A percentile compares a stretch with the other conserved stretches of the same genome.
Conservation (phyloP, 2,888 invertebrate genomes). For the Macrophya annulata region DNA sequence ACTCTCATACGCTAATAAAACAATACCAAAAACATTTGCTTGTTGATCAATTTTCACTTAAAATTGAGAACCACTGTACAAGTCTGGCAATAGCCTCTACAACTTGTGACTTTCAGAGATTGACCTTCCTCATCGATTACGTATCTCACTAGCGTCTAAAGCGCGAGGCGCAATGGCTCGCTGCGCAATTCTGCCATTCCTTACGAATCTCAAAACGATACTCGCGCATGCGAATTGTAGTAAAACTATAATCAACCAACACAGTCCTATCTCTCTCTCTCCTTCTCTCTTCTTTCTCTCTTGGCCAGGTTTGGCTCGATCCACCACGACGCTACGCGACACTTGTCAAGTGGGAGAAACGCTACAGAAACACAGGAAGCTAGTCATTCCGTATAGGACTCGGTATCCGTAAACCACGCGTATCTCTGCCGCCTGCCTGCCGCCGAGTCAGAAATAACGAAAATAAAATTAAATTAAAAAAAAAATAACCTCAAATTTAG, state of each 20-base stretch:
- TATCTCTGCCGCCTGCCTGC: conserved; percentile 2
- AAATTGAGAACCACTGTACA: not conserved
- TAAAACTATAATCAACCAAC: not conserved
- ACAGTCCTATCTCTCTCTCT: not conserved
- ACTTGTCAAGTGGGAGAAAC: not conserved
- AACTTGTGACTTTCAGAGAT: conserved; percentile 14
- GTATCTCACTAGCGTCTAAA: not conserved
- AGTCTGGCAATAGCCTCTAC: not conserved
- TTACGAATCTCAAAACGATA: not conserved
- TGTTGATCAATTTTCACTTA: too few relatives aligned
- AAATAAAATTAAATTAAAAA: not conserved
- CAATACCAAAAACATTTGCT: not conserved
- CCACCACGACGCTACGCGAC: not conserved
- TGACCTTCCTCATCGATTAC: conserved; percentile 41
- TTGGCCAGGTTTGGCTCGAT: conserved; percentile 1
- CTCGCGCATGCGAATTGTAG: conserved; percentile 25
- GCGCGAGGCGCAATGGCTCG: not conserved
- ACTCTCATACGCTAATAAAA: too few relatives aligned
- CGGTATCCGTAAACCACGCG: conserved; percentile 2
- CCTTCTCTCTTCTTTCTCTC: not conserved
- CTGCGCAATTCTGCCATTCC: not conserved
- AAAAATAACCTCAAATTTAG: not conserved
- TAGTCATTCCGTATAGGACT: conserved; percentile 39
- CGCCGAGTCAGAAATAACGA: not conserved
- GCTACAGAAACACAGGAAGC: conserved; percentile 20